A percentile compares a stretch with the other conserved stretches of the same genome.
phyloP scores from a whole-genome alignment of 2,888 invertebrate species.

The Epirrhoe tristata region DNA sequence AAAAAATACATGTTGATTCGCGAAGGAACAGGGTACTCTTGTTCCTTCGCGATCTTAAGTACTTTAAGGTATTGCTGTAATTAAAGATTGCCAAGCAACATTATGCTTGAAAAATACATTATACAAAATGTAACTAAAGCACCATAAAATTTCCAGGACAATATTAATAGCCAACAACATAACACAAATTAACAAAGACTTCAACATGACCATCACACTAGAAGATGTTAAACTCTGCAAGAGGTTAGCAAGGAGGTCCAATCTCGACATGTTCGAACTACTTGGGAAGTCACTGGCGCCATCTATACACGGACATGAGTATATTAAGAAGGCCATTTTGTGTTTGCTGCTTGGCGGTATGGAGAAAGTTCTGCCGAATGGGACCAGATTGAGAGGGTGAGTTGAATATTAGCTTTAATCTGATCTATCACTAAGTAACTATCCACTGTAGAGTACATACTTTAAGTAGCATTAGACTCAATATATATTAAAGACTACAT shows the following conservation, averaged over 20 bases:
- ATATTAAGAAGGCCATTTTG: slow-evolving; percentile 97
- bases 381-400: slow-evolving; percentile 95
- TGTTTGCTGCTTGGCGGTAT: slow-evolving; percentile 97
- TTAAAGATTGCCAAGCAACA: no score
- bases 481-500: no score
- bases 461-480: no score
- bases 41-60: no score
- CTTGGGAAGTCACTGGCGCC: slow-evolving; percentile 97
- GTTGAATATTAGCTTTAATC: slow-evolving; percentile 31
- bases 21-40: no score
- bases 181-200: slow-evolving; percentile 95
- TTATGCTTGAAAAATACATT: no score
- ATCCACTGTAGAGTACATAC: no score
- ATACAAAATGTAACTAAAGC: background rate
- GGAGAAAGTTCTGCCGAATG: slow-evolving; percentile 96
- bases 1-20: no score
- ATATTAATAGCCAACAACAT: slow-evolving; percentile 97
- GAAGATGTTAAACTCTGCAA: slow-evolving; percentile 97
- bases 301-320: slow-evolving; percentile 98
- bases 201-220: slow-evolving; percentile 89
- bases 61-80: no score
- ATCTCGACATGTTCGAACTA: slow-evolving; percentile 93
- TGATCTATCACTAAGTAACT: no score
- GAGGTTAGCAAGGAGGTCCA: slow-evolving; percentile 89
- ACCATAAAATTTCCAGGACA: slow-evolving; percentile 87